Conservation (phyloP, 2,797 vertebrate species). For the Esox masquinongy region DNA sequence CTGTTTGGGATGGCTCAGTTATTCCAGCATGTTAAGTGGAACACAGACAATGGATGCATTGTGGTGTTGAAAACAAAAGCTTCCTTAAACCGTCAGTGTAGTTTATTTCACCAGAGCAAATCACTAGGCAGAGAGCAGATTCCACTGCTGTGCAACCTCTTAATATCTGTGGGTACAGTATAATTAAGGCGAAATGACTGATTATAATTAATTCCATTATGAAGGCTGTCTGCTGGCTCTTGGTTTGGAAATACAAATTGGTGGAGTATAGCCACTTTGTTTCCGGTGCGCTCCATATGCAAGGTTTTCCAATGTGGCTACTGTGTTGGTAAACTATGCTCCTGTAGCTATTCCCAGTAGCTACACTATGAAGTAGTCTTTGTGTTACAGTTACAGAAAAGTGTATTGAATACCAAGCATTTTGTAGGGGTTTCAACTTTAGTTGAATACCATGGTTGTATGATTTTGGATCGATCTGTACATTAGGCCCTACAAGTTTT, state of each 20-base stretch:
- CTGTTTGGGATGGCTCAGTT: neutral
- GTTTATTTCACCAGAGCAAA: neutral
- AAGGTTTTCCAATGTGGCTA: neutral
- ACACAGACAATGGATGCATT: conserved; percentile 21
- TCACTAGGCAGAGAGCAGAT: neutral
- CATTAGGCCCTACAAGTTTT: neutral
- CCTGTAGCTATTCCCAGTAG: neutral
- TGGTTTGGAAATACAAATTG: neutral
- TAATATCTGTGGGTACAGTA: neutral
- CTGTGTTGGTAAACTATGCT: neutral
- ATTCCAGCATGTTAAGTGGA: conserved; percentile 16
- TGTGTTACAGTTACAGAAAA: neutral
- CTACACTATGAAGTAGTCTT: neutral
- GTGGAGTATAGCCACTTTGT: neutral
- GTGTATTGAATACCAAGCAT: neutral
- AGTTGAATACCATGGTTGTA: neutral
- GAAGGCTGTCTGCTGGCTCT: conserved; percentile 5
- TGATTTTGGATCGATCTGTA: neutral
- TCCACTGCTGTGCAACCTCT: neutral
- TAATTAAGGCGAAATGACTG: conserved; percentile 43
- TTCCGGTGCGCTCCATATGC: neutral
- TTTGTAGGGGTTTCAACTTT: neutral
- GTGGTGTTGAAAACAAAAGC: conserved; percentile 13
- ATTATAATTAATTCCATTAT: conserved; percentile 44
- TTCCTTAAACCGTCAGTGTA: conserved; percentile 6